phyloP scores from a whole-genome alignment of 2,797 vertebrate genomes.

The Myoxocephalus aenaeus region DNA sequence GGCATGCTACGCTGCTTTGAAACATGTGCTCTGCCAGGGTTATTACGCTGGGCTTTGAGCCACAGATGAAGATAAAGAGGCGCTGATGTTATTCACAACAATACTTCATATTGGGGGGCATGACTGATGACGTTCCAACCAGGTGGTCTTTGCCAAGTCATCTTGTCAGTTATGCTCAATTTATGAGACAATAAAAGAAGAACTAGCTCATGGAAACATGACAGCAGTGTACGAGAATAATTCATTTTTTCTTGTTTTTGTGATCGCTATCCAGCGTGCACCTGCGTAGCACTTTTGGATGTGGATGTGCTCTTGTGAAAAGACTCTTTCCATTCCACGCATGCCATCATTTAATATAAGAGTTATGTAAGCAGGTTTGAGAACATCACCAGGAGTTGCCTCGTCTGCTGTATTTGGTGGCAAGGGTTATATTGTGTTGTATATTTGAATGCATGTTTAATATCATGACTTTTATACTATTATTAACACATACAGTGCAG shows the following conservation, averaged over 20 bases:
- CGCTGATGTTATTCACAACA: slow-evolving; percentile 9
- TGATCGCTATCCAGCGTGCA: slow-evolving; percentile 23
- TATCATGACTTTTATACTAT: not conserved
- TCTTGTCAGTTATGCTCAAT: slow-evolving; percentile 25
- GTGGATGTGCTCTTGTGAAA: slow-evolving; percentile 15
- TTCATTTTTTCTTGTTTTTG: slow-evolving; percentile 7
- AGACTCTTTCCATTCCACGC: slow-evolving; percentile 6
- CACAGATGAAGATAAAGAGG: slow-evolving; percentile 32
- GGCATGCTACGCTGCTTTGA: slow-evolving; percentile 27
- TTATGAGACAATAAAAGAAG: slow-evolving; percentile 27
- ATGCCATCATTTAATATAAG: slow-evolving; percentile 25
- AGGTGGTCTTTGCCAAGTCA: slow-evolving; percentile 29
- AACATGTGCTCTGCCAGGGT: slow-evolving; percentile 10
- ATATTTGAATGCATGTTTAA: not conserved
- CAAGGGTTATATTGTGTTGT: not conserved
- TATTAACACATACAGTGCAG: not conserved
- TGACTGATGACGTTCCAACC: slow-evolving; percentile 22
- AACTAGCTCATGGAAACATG: not conserved
- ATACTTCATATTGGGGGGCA: slow-evolving; percentile 11
- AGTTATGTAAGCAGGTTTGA: slow-evolving; percentile 14
- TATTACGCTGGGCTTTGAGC: slow-evolving; percentile 36
- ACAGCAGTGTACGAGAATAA: not conserved
- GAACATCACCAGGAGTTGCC: not conserved
- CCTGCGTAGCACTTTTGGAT: slow-evolving; percentile 30
- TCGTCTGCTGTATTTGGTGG: not conserved